Percentiles rank a stretch among this genome's conserved stretches.
phyloP scores from a whole-genome alignment of 2,113 vertebrate genomes.

The Pontoporia blainvillei region DNA sequence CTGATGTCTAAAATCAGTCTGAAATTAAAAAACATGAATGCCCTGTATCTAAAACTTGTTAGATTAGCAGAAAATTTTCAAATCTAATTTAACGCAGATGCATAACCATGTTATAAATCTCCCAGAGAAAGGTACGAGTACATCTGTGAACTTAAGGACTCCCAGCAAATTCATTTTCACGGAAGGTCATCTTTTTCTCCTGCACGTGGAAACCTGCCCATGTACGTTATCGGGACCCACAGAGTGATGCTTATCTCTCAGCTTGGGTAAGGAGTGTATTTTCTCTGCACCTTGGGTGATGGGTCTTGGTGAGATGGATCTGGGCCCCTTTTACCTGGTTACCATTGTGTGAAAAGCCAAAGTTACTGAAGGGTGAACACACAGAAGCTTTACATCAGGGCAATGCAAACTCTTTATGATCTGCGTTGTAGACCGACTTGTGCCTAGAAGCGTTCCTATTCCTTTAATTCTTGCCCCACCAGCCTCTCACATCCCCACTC shows the following conservation, averaged over 20 bases:
- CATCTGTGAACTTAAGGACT: not conserved
- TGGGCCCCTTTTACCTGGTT: not conserved
- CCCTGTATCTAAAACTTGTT: constrained; percentile 38
- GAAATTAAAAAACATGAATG: not conserved
- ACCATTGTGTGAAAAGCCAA: not conserved
- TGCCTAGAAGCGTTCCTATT: not conserved
- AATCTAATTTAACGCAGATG: constrained; percentile 38
- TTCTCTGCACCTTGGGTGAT: not conserved
- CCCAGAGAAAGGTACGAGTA: not conserved
- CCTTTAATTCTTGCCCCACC: not conserved
- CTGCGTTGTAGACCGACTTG: not conserved
- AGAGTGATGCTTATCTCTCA: not conserved
- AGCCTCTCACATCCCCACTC: not conserved
- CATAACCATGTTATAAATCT: not conserved
- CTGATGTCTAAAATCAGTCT: constrained; percentile 12
- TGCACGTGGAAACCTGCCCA: not conserved
- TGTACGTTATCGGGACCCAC: not conserved
- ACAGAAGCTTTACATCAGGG: not conserved
- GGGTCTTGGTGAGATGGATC: not conserved
- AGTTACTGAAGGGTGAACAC: not conserved
- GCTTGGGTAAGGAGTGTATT: not conserved
- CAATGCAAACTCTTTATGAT: not conserved
- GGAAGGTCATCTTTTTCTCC: not conserved
- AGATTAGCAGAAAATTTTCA: not conserved
- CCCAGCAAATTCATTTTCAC: not conserved